A percentile compares a stretch with the other conserved stretches of the same genome.
Conservation (phyloP, 2,888 invertebrate genomes). For the Ditula angustiorana region DNA sequence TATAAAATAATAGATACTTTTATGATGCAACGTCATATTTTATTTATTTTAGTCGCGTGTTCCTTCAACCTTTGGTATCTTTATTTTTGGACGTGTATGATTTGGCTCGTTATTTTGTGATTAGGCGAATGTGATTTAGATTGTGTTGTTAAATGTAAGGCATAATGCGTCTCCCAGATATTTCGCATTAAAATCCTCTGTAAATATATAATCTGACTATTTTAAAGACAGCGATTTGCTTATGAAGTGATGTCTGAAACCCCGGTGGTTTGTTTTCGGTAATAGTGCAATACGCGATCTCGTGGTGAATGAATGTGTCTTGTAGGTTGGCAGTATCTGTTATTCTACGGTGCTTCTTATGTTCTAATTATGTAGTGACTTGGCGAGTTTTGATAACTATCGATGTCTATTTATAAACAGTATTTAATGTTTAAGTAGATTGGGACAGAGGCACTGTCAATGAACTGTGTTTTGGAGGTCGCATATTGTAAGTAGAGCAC, state of each 20-base stretch:
- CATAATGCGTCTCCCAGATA: conserved; percentile 15
- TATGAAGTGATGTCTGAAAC: conserved; percentile 49
- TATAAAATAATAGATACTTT: conserved; percentile 39
- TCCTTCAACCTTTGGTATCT: conserved; percentile 49
- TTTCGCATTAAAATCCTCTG: conserved; percentile 50
- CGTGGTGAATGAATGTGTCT: conserved; percentile 49
- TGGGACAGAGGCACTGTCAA: conserved; percentile 34
- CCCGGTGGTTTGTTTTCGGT: conserved; percentile 25
- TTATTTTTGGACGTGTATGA: conserved; percentile 42
- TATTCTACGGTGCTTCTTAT: conserved; percentile 54
- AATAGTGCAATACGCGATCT: conserved; percentile 69
- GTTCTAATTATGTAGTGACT: conserved; percentile 33
- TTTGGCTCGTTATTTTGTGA: conserved; percentile 14
- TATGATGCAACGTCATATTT: conserved; percentile 43
- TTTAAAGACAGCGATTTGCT: conserved; percentile 44
- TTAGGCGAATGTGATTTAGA: conserved; percentile 15
- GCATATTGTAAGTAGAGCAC: conserved; percentile 53
- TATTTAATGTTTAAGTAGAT: conserved; percentile 32
- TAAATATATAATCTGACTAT: conserved; percentile 60
- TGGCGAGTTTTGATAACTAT: conserved; percentile 28
- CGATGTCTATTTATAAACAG: conserved; percentile 42
- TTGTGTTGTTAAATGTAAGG: conserved; percentile 18
- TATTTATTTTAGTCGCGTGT: conserved; percentile 47
- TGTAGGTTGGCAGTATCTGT: conserved; percentile 50
- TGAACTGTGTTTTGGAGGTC: conserved; percentile 50